Evolutionary conservation across 2,113 vertebrate genomes (phyloP).

Genomic region (cat (Felis catus)): F.catus_Fca126_mat1.0 CM031413.1:64474001-64474500

Average conservation of each 20-base stretch:
- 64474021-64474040: background rate
- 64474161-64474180: background rate
- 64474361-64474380: too few species aligned
- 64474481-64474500: too few species aligned
- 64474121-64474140: background rate
- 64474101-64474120: background rate
- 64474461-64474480: too few species aligned
- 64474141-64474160: background rate
- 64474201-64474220: background rate
- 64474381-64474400: too few species aligned
- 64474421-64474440: too few species aligned
- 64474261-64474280: background rate
- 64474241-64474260: background rate
- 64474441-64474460: too few species aligned
- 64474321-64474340: background rate
- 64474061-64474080: background rate
- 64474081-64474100: background rate
- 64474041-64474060: too few species aligned
- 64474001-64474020: background rate
- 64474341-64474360: too few species aligned
- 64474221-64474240: background rate
- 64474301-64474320: background rate
- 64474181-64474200: accelerated
- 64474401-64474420: too few species aligned
- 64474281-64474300: background rate